Evolutionary conservation across 2,113 vertebrate species (phyloP).

Genomic region (Conger conger): DNA sequence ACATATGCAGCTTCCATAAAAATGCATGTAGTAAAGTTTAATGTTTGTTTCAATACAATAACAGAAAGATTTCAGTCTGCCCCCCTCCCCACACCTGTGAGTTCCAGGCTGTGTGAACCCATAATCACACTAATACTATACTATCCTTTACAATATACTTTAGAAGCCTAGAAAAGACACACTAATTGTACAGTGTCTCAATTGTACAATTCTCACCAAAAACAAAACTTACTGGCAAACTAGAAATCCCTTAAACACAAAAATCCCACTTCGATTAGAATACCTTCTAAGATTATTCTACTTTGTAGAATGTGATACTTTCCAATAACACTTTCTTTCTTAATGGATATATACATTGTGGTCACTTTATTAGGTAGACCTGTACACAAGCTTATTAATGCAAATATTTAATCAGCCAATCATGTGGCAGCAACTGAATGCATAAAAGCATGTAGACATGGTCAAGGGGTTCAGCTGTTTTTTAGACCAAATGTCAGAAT

Average conservation of each 20-base stretch:
- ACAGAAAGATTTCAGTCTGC: neutral
- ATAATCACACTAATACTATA: constrained; percentile 7
- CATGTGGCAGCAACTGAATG: no score
- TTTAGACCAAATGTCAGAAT: no score
- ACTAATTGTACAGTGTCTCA: constrained; percentile 16
- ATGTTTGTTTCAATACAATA: neutral
- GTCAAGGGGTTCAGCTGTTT: no score
- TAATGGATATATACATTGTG: no score
- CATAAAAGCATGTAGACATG: no score
- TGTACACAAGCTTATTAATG: no score
- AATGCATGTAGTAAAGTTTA: constrained; percentile 8
- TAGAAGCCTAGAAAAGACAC: neutral
- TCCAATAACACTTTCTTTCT: neutral
- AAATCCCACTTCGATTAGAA: neutral
- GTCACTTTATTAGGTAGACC: no score
- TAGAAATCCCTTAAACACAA: constrained; percentile 37
- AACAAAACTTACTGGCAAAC: neutral
- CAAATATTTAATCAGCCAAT: no score
- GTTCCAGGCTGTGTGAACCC: constrained; percentile 4
- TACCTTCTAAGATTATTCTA: neutral
- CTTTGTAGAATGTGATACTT: neutral
- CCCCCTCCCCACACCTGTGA: neutral
- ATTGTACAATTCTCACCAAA: neutral
- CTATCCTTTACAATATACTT: no score
- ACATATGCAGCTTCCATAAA: neutral